These are phyloP conservation scores for Drosophila koepferae DNA, from an alignment of 2,888 invertebrate genomes.

Conservation along the genomic window DNA sequence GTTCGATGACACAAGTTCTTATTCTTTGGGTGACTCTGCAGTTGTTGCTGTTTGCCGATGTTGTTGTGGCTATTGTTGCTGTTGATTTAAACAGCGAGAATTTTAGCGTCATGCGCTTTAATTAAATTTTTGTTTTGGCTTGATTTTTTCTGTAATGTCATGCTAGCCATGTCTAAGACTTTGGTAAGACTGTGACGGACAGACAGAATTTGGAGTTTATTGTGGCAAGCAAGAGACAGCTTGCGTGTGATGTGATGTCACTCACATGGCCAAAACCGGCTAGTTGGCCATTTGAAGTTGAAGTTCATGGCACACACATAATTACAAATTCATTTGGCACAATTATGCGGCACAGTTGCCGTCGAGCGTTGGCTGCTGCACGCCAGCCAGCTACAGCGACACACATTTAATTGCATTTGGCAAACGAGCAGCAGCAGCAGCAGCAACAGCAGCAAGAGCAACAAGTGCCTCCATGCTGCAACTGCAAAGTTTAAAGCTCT, in stretches of 20 bases:
- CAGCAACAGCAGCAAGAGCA: conserved; percentile 23
- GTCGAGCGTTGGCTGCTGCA: conserved; percentile 20
- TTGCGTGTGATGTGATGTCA: conserved; percentile 76
- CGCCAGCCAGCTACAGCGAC: conserved; percentile 50
- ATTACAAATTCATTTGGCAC: conserved; percentile 82
- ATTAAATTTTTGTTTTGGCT: conserved; percentile 73
- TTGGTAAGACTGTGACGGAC: conserved; percentile 2
- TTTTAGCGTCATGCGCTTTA: conserved; percentile 74
- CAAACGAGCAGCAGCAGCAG: conserved; percentile 58
- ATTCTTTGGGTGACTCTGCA: conserved; percentile 15
- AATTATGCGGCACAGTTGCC: conserved; percentile 76
- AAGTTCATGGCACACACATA: conserved; percentile 70
- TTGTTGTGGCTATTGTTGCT: conserved; percentile 9
- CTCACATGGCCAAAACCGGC: conserved; percentile 66
- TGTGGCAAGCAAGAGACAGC: conserved; percentile 24
- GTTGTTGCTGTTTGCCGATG: conserved; percentile 14
- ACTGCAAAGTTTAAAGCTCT: conserved; percentile 15
- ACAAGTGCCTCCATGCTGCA: conserved; percentile 24
- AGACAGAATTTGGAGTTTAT: conserved; percentile 37
- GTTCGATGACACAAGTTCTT: not conserved
- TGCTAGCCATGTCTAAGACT: conserved; percentile 40
- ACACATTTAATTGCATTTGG: conserved; percentile 79
- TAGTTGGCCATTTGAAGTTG: conserved; percentile 62
- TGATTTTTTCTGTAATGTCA: conserved; percentile 67
- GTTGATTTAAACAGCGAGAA: conserved; percentile 32